Conservation (phyloP, 2,888 invertebrate species). For the Cotesia congregata region DNA sequence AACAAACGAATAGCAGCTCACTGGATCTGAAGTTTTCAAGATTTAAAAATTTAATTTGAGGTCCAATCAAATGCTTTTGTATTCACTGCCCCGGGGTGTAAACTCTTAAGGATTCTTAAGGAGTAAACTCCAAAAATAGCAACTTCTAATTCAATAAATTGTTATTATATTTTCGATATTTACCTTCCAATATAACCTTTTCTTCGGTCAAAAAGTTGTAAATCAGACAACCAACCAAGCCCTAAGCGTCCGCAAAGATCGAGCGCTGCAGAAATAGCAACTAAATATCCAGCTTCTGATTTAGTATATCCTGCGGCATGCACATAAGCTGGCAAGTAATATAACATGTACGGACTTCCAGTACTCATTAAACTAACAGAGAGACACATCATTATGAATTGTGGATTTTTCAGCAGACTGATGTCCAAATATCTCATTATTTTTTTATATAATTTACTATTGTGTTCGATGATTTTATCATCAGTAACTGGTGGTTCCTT, state of each 20-base stretch:
- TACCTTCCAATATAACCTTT: slow-evolving; percentile 82
- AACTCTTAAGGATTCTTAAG: too few species aligned
- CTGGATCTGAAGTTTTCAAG: too few species aligned
- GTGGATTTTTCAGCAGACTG: slow-evolving; percentile 77
- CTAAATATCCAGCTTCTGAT: slow-evolving; percentile 77
- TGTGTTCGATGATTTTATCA: not conserved
- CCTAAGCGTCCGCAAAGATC: slow-evolving; percentile 81
- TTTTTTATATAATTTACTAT: slow-evolving; percentile 61
- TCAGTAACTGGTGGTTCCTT: slow-evolving; percentile 25
- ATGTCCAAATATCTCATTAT: slow-evolving; percentile 77
- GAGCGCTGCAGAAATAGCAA: slow-evolving; percentile 81
- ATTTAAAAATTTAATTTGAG: too few species aligned
- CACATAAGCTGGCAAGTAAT: slow-evolving; percentile 83
- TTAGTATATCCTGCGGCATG: slow-evolving; percentile 77
- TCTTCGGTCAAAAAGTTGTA: slow-evolving; percentile 79
- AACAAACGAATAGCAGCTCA: too few species aligned
- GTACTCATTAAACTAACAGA: slow-evolving; percentile 84
- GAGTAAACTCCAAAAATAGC: too few species aligned
- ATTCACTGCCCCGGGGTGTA: too few species aligned
- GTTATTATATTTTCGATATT: slow-evolving; percentile 41
- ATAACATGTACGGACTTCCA: slow-evolving; percentile 83
- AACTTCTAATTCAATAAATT: too few species aligned
- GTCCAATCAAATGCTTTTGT: too few species aligned
- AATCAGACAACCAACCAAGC: slow-evolving; percentile 81
- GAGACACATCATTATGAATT: slow-evolving; percentile 80